phyloP scores from a whole-genome alignment of 2,888 invertebrate species.

The Chesias legatella region DNA sequence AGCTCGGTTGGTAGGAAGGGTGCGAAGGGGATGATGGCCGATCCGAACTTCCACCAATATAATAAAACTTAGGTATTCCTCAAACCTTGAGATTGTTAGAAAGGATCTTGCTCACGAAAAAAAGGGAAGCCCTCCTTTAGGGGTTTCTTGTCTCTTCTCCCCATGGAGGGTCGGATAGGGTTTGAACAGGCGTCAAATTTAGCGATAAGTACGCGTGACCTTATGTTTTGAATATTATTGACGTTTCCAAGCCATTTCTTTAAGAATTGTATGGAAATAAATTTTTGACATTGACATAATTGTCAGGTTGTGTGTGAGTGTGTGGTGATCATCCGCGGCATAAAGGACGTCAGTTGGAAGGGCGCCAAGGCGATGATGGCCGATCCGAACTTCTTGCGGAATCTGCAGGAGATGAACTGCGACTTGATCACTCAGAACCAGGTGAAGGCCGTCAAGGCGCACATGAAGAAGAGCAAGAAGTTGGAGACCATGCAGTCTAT shows the following conservation, averaged over 20 bases:
- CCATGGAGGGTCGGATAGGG: no score
- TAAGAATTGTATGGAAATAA: no score
- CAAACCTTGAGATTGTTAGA: no score
- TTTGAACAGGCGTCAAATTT: no score
- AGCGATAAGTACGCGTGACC: no score
- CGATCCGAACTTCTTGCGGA: slow-evolving; percentile 90
- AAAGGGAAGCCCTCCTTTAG: no score
- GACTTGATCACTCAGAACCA: slow-evolving; percentile 87
- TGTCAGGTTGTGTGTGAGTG: slow-evolving; percentile 89
- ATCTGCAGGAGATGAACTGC: slow-evolving; percentile 92
- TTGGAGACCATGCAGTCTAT: slow-evolving; percentile 91
- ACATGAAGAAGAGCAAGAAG: slow-evolving; percentile 86
- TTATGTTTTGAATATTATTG: no score
- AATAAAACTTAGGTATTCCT: no score
- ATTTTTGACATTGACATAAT: not conserved
- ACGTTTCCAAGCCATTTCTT: no score
- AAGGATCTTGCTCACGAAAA: no score
- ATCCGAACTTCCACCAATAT: slow-evolving; percentile 93
- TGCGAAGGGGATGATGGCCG: slow-evolving; percentile 95
- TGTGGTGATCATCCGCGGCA: slow-evolving; percentile 90
- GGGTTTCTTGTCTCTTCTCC: no score
- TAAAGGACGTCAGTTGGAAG: slow-evolving; percentile 94
- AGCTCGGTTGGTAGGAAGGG: slow-evolving; percentile 95
- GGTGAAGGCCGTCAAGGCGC: slow-evolving; percentile 84
- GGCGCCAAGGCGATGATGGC: slow-evolving; percentile 95